Evolutionary conservation across 1,140 invertebrate genomes (phyloP).

Genomic region (Pantala flavescens): DNA sequence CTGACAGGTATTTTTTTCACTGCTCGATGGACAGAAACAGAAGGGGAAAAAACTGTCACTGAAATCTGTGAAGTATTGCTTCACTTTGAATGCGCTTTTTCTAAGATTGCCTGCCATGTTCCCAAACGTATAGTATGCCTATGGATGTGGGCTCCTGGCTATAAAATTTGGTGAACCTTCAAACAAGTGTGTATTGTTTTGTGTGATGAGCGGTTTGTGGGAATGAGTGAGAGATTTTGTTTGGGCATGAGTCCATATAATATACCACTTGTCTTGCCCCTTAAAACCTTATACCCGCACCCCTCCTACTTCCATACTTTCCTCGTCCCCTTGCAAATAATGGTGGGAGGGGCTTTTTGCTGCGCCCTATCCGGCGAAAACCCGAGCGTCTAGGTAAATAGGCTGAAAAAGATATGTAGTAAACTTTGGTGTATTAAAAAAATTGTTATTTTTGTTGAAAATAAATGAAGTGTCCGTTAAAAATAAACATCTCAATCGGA

Average conservation of each 20-base stretch:
- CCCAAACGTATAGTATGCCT: background rate
- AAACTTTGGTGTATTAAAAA: slow-evolving; percentile 19
- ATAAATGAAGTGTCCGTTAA: slow-evolving; percentile 21
- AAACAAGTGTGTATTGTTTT: background rate
- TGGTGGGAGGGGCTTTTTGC: slow-evolving; percentile 4
- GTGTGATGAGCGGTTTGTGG: background rate
- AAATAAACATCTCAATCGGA: slow-evolving; percentile 12
- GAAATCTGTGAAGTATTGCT: background rate
- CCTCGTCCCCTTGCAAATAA: slow-evolving; percentile 1
- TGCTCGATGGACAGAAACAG: background rate
- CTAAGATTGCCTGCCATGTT: background rate
- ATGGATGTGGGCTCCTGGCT: background rate
- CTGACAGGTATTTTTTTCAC: background rate
- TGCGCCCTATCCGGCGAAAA: slow-evolving; percentile 2
- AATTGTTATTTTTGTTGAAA: slow-evolving; percentile 23
- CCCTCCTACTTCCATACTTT: background rate
- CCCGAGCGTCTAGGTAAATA: background rate
- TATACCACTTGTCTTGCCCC: background rate
- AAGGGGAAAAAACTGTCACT: slow-evolving; percentile 12
- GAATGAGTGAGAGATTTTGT: background rate
- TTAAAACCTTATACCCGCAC: background rate
- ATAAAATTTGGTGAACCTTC: background rate
- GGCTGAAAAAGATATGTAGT: slow-evolving; percentile 11
- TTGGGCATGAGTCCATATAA: background rate
- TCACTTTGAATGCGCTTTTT: background rate